These are phyloP conservation scores for Protobothrops mucrosquamatus DNA, from an alignment of 2,113 vertebrate species.

Conservation along the genomic window DNA sequence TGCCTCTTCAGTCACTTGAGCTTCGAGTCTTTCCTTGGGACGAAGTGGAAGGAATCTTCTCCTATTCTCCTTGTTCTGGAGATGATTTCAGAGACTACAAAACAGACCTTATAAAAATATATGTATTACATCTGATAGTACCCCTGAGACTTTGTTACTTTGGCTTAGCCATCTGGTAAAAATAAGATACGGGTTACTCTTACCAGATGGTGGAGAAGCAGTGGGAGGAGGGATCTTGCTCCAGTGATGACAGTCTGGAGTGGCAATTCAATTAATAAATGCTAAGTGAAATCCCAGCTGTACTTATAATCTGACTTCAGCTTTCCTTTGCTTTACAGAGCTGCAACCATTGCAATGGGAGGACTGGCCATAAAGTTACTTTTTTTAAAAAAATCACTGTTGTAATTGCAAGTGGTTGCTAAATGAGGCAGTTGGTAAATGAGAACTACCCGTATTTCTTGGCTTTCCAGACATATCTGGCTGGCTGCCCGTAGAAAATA, in stretches of 20 bases:
- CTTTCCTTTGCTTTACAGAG: not conserved
- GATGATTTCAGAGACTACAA: not conserved
- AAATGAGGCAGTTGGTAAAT: not conserved
- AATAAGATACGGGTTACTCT: not conserved
- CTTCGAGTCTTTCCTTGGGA: not conserved
- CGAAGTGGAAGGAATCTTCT: not conserved
- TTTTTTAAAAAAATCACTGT: not conserved
- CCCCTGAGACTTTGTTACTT: not conserved
- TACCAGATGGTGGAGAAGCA: not conserved
- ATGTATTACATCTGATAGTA: not conserved
- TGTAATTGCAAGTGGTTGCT: not conserved
- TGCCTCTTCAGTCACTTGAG: too few relatives aligned
- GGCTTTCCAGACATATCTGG: not conserved
- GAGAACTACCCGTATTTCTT: not conserved
- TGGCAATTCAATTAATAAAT: not conserved
- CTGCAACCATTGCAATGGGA: not conserved
- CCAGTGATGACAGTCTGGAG: not conserved
- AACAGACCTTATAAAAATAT: not conserved
- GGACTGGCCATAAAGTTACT: not conserved
- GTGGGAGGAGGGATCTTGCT: not conserved
- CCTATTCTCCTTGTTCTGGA: not conserved
- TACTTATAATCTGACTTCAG: not conserved
- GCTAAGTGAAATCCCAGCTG: not conserved
- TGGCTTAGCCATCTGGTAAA: not conserved
- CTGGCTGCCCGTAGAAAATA: not conserved